Evolutionary conservation across 2,888 invertebrate genomes (phyloP).

Genomic region (Odontocolon sp.): DNA sequence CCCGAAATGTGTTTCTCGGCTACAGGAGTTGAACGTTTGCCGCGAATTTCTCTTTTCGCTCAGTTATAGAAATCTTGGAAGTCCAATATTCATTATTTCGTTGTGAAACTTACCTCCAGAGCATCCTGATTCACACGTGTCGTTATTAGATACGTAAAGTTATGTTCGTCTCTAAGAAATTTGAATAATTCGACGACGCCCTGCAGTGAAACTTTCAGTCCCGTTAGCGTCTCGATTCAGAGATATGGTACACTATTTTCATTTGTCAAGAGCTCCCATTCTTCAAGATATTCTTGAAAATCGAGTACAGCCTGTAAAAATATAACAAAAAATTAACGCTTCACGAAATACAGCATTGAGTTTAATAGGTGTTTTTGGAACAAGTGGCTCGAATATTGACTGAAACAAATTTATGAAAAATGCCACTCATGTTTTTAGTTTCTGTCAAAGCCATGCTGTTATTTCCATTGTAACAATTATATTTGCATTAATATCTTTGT

Average conservation of each 20-base stretch:
- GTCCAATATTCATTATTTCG: background rate
- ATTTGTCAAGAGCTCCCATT: background rate
- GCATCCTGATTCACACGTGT: conserved; percentile 57
- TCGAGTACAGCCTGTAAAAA: background rate
- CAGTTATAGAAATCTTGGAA: background rate
- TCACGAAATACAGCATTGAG: background rate
- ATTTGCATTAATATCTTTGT: no score
- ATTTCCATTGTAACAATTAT: no score
- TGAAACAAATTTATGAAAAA: no score
- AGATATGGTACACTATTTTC: background rate
- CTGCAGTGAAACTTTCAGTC: conserved; percentile 38
- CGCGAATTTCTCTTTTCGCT: no score
- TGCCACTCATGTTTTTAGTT: no score
- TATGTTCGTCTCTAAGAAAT: conserved; percentile 8
- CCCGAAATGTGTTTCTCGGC: no score
- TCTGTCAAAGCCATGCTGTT: no score
- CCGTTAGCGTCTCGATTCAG: conserved; percentile 17
- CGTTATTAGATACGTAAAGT: conserved; percentile 55
- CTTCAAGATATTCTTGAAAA: conserved; percentile 15
- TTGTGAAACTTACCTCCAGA: conserved; percentile 42
- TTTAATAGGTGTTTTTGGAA: no score
- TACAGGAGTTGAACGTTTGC: no score
- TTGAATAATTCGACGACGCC: conserved; percentile 34
- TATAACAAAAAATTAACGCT: background rate
- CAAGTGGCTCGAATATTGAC: no score